Evolutionary conservation across 2,888 invertebrate species (phyloP).

Genomic region (Pyrrhosoma nymphula): DNA sequence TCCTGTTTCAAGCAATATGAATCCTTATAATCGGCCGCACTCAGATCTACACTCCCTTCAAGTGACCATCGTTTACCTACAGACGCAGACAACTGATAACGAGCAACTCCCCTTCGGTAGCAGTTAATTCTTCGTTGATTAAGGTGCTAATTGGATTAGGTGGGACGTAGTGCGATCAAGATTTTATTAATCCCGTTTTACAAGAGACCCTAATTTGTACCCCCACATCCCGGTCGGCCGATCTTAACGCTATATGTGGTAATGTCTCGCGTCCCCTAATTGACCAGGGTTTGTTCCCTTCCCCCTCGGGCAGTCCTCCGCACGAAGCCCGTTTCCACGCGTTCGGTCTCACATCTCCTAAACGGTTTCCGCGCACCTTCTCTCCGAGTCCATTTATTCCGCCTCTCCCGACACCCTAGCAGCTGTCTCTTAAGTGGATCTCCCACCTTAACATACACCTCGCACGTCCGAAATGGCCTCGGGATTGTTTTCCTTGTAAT

Average conservation of each 20-base stretch:
- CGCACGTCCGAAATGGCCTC: background rate
- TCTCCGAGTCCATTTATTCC: background rate
- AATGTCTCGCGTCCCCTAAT: background rate
- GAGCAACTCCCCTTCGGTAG: too few relatives aligned
- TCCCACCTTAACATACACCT: background rate
- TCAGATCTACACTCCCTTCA: too few relatives aligned
- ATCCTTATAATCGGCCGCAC: too few relatives aligned
- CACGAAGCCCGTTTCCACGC: background rate
- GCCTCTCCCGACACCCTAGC: background rate
- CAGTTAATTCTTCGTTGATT: background rate
- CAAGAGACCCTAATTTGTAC: background rate
- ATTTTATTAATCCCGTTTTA: background rate
- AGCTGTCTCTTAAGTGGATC: background rate
- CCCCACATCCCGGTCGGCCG: background rate
- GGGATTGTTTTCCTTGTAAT: background rate
- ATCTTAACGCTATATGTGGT: background rate
- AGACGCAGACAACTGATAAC: too few relatives aligned
- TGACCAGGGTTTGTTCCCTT: background rate
- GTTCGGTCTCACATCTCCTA: background rate
- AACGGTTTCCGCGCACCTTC: background rate
- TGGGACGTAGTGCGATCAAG: background rate
- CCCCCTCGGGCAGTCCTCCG: background rate
- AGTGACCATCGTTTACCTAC: too few relatives aligned
- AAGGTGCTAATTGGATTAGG: background rate
- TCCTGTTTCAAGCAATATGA: too few relatives aligned